Evolutionary conservation across 2,113 vertebrate genomes (phyloP).

Genomic region (Corythornis cristatus): DNA sequence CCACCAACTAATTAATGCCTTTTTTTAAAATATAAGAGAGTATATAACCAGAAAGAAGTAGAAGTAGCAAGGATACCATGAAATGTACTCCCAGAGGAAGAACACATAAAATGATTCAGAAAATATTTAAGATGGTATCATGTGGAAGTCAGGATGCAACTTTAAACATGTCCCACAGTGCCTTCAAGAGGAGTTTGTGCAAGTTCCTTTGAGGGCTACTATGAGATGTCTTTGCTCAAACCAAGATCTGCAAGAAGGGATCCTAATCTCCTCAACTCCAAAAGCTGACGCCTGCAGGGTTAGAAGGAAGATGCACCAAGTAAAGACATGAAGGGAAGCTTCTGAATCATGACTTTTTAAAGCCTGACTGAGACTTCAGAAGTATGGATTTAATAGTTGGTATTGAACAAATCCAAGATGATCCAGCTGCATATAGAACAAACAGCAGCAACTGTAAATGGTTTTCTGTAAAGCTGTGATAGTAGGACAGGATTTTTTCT

Average conservation of each 20-base stretch:
- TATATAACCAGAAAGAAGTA: background rate
- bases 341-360: background rate
- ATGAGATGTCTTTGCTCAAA: background rate
- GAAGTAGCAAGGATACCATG: background rate
- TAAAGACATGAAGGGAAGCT: background rate
- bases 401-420: background rate
- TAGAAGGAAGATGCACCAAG: background rate
- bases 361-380: background rate
- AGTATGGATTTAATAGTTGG: background rate
- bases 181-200: background rate
- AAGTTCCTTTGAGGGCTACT: background rate
- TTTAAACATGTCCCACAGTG: background rate
- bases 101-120: background rate
- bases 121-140: background rate
- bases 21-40: background rate
- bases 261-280: background rate
- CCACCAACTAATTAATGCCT: background rate
- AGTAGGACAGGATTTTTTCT: background rate
- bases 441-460: background rate
- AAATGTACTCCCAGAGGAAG: background rate
- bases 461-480: background rate
- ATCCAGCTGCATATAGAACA: background rate
- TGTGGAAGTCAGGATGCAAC: fast-evolving
- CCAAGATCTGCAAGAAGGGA: background rate
- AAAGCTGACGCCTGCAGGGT: background rate